Conservation (phyloP, 2,888 invertebrate genomes). For the Chorisops tibialis region DNA sequence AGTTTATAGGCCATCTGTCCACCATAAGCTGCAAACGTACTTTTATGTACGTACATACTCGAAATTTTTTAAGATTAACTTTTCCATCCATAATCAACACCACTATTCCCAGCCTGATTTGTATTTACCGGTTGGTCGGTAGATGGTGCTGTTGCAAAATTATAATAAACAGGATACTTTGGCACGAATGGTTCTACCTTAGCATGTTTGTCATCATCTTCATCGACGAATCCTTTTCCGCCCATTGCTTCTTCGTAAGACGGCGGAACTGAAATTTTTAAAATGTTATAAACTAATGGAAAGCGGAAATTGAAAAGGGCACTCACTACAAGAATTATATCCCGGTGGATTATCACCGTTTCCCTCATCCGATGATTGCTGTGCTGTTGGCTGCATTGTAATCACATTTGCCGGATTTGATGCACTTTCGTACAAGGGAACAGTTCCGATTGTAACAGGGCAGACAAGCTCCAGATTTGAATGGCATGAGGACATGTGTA, state of each 20-base stretch:
- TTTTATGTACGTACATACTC: too few species aligned
- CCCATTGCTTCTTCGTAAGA: conserved; percentile 45
- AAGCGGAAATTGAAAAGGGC: not conserved
- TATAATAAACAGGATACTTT: conserved; percentile 49
- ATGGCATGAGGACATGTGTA: conserved; percentile 58
- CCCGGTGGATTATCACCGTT: conserved; percentile 48
- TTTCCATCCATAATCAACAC: too few species aligned
- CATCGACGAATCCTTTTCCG: conserved; percentile 46
- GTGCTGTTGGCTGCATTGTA: conserved; percentile 22
- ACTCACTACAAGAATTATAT: conserved; percentile 48
- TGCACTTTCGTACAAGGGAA: conserved; percentile 57
- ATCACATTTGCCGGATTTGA: conserved; percentile 16
- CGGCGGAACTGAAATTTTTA: conserved; percentile 43
- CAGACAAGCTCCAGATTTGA: conserved; percentile 61
- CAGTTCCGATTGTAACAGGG: conserved; percentile 70
- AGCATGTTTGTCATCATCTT: conserved; percentile 43
- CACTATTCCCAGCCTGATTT: too few species aligned
- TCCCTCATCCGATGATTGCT: not conserved
- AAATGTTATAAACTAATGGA: not conserved
- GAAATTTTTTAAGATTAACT: too few species aligned
- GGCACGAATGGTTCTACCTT: conserved; percentile 48
- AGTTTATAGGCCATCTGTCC: too few species aligned
- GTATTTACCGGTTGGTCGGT: conserved; percentile 2
- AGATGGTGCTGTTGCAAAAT: conserved; percentile 24
- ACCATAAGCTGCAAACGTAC: too few species aligned